Base-by-base conservation (phyloP, 1,140 invertebrate species). In the Drosophila repletoides region DNA sequence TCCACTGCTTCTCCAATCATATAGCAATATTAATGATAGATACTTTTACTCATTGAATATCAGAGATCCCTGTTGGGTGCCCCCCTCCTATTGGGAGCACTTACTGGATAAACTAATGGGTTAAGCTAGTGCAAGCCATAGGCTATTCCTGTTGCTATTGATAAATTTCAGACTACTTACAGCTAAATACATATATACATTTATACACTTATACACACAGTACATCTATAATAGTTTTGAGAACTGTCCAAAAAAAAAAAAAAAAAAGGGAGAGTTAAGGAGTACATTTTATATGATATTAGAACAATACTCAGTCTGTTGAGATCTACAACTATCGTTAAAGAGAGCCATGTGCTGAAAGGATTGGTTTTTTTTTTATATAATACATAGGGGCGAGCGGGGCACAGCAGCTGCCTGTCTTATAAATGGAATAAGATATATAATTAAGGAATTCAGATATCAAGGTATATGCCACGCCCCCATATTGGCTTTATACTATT, bases 291-390 rank as follows among this genome's bases (percentile, higher is more conserved):
- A 29, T 38, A 19, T 14, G 14, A 33, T 34, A 46, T 28, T 43
- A 59, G 66, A 59, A 64, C 70, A 75, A 75, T 79, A 84, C 79
- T 77, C 74, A 84, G 77, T 83, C 77, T 84, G 79, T 84, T 84
- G 79, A 83, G 79, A 83, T 83, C 74, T 84, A 83, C 79, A 83
- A 83, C 79, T 77, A 77, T 64, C 45, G 41, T 58, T 61, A 53
- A 34, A 83, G 73, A 76, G 77, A 73, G 76, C 76, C 72, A 64
- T 49, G 41, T 64, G 56, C 61, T 49, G 51, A 65, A 66, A 31
- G 15, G 46, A 31, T 34, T 48, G 43, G 29, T 10, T 46, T 45
- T 38, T 10, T 46, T 45, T 38, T 48, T 49, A 10, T 29, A 28
- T 68, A 76, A 64, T 72, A 72, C 72, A 51, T 12, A 26, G 5